Conservation (phyloP, 2,113 vertebrate species). For the Ascaphus truei region DNA sequence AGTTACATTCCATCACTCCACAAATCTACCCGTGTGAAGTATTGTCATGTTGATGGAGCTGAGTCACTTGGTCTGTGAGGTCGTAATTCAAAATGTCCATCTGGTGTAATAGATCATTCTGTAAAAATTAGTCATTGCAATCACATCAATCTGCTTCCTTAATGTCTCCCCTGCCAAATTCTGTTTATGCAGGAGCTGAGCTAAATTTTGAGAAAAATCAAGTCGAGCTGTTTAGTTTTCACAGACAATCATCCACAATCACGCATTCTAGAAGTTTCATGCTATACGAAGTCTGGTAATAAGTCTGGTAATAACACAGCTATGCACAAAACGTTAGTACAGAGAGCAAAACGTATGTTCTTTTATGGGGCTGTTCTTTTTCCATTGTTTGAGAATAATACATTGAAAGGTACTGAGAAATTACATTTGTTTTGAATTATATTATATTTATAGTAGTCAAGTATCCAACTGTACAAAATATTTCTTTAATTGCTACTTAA, state of each 20-base stretch:
- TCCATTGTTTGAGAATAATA: too few species aligned
- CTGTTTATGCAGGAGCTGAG: conserved; percentile 20
- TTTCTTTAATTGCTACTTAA: too few species aligned
- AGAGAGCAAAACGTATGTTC: too few species aligned
- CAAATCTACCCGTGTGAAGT: not conserved
- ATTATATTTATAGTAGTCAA: too few species aligned
- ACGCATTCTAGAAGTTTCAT: conserved; percentile 3
- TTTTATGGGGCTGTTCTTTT: too few species aligned
- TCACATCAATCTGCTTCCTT: conserved; percentile 27
- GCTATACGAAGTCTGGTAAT: too few species aligned
- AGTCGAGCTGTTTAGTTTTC: conserved; percentile 22
- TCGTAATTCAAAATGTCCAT: conserved; percentile 30
- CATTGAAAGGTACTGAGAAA: too few species aligned
- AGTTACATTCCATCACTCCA: too few species aligned
- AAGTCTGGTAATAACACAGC: too few species aligned
- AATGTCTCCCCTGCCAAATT: conserved; percentile 31
- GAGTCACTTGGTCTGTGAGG: not conserved
- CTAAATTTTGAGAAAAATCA: conserved; percentile 3
- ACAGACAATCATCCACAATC: conserved; percentile 4
- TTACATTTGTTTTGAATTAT: too few species aligned
- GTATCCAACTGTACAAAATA: too few species aligned
- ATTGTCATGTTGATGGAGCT: not conserved
- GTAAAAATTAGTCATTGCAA: conserved; percentile 25
- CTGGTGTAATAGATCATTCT: conserved; percentile 27
- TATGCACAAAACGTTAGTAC: too few species aligned